These are phyloP conservation scores for Julus scanicus DNA, from an alignment of 2,888 invertebrate genomes.

Conservation along the genomic window DNA sequence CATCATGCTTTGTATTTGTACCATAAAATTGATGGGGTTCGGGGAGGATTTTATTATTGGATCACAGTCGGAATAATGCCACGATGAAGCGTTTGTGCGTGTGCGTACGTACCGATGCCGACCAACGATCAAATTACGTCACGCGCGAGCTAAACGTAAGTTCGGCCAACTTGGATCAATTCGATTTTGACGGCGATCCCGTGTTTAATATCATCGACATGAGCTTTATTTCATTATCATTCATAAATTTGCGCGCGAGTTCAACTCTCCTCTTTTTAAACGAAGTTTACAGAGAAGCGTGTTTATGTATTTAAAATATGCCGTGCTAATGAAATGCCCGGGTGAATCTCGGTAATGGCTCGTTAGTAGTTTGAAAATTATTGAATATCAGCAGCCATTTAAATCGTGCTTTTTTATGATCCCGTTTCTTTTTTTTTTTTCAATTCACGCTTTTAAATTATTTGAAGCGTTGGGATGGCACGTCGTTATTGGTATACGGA, in stretches of 20 bases:
- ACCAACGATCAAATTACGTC: not conserved
- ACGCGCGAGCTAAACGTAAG: not conserved
- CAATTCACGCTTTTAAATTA: not conserved
- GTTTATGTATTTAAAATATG: constrained; percentile 42
- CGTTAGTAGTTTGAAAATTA: constrained; percentile 26
- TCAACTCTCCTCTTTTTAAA: constrained; percentile 32
- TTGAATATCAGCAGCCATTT: constrained; percentile 41
- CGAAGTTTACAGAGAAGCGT: not conserved
- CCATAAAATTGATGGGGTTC: not conserved
- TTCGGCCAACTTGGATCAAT: not conserved
- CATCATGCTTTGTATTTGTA: constrained; percentile 40
- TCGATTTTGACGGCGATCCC: not conserved
- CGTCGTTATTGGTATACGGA: not conserved
- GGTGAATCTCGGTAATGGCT: constrained; percentile 36
- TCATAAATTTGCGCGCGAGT: constrained; percentile 26
- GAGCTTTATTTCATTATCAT: constrained; percentile 44
- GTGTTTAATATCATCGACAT: constrained; percentile 40
- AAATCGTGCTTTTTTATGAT: not conserved
- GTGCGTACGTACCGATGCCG: not conserved
- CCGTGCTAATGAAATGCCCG: constrained; percentile 6
- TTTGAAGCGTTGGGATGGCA: not conserved
- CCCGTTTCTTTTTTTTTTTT: not conserved
- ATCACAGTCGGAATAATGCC: constrained; percentile 15
- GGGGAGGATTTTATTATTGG: constrained; percentile 17
- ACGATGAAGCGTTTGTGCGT: not conserved